Conservation (phyloP, 2,888 invertebrate genomes). For the Drosophila niveifrons region DNA sequence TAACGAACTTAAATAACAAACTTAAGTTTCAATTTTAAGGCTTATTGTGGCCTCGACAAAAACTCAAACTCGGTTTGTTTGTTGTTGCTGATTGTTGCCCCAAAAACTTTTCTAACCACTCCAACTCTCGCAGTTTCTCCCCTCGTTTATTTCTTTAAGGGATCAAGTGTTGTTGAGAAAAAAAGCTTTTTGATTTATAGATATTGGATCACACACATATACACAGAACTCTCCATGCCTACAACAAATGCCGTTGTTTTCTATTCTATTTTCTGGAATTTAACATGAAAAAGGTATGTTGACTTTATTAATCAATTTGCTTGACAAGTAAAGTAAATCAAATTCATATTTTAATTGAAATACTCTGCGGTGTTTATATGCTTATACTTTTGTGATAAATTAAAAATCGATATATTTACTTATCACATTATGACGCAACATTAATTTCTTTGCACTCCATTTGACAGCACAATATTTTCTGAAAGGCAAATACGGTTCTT, state of each 20-base stretch:
- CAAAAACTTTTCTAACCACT: conserved; percentile 45
- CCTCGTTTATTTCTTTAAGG: conserved; percentile 28
- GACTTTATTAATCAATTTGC: neutral
- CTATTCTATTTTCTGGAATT: too few relatives aligned
- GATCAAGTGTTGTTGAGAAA: conserved; percentile 58
- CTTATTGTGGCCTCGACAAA: conserved; percentile 32
- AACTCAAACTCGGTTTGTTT: conserved; percentile 28
- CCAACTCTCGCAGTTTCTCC: neutral
- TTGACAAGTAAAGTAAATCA: neutral
- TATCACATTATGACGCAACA: neutral
- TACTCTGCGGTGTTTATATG: neutral
- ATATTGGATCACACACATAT: conserved; percentile 55
- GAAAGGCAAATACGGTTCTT: too few relatives aligned
- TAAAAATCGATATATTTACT: neutral
- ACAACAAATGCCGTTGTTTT: conserved; percentile 6
- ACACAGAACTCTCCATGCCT: conserved; percentile 6
- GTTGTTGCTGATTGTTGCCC: conserved; percentile 57
- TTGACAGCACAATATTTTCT: neutral
- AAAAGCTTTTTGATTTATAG: conserved; percentile 71
- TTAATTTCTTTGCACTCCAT: neutral
- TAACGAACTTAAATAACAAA: conserved; percentile 56
- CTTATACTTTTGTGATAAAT: neutral
- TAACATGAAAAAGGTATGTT: neutral
- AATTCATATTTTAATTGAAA: neutral
- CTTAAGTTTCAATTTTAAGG: conserved; percentile 60